These are phyloP conservation scores for Enteromius argenteus DNA, from an alignment of 2,797 vertebrate genomes.

Conservation along the genomic window DNA sequence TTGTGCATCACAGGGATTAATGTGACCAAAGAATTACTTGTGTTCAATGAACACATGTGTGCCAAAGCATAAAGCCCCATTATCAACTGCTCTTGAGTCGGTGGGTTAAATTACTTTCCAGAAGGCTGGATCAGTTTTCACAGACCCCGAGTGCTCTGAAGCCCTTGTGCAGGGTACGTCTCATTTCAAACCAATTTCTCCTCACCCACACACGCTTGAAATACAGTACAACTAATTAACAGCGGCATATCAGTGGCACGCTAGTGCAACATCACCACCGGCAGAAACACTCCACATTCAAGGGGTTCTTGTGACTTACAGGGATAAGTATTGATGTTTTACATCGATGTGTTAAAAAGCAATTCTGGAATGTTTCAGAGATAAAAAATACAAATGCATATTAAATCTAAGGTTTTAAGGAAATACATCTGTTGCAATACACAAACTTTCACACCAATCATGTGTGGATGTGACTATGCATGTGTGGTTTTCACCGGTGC, in stretches of 20 bases:
- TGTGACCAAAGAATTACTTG: not conserved
- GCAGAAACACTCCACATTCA: constrained; percentile 57
- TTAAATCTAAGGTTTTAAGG: not conserved
- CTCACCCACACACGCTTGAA: constrained; percentile 20
- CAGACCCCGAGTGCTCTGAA: not conserved
- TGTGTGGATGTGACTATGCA: not conserved
- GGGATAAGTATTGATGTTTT: not conserved
- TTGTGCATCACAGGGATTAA: not conserved
- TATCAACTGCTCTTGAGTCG: not conserved
- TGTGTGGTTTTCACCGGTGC: not conserved
- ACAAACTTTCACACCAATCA: not conserved
- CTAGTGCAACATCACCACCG: constrained; percentile 39
- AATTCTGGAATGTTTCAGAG: not conserved
- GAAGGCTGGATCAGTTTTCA: constrained; percentile 29
- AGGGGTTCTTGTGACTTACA: constrained; percentile 38
- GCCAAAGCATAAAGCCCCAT: not conserved
- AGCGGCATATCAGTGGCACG: constrained; percentile 45
- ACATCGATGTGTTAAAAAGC: constrained; percentile 3
- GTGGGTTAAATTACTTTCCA: constrained; percentile 35
- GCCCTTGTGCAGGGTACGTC: constrained; percentile 4
- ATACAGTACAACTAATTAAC: constrained; percentile 57
- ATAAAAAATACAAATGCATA: not conserved
- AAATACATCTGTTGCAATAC: not conserved
- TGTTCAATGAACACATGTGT: not conserved
- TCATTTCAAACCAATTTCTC: constrained; percentile 41